phyloP scores from a whole-genome alignment of 2,888 invertebrate genomes.

The Ectemnius cavifrons region DNA sequence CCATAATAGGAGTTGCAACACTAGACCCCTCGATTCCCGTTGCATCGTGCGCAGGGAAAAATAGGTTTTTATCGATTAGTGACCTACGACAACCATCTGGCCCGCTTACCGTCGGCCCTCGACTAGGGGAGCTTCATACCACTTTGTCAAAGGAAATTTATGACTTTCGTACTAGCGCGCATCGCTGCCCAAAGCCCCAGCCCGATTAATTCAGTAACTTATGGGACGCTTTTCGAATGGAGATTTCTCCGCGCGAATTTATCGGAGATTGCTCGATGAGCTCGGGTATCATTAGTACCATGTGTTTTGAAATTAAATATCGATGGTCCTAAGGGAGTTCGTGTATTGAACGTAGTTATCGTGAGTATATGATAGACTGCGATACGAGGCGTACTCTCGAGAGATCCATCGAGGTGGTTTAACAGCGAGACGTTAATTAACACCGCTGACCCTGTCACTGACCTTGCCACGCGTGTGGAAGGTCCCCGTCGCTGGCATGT shows the following conservation, averaged over 20 bases:
- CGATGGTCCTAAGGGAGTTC: constrained; percentile 28
- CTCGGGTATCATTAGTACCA: no score
- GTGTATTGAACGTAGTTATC: constrained; percentile 5
- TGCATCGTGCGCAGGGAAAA: constrained; percentile 48
- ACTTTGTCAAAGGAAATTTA: constrained; percentile 20
- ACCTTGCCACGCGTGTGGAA: constrained; percentile 54
- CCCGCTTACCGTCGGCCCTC: constrained; percentile 35
- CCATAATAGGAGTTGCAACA: constrained; percentile 51
- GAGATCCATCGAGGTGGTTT: constrained; percentile 50
- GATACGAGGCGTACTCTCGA: constrained; percentile 22
- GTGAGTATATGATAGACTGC: constrained; percentile 33
- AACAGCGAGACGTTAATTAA: constrained; percentile 57
- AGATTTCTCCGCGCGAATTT: no score
- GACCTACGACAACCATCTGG: constrained; percentile 72
- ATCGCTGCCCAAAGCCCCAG: background rate
- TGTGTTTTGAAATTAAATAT: constrained; percentile 15
- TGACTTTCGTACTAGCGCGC: background rate
- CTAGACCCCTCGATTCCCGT: constrained; percentile 23
- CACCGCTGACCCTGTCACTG: constrained; percentile 53
- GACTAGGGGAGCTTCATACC: constrained; percentile 36
- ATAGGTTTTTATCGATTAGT: constrained; percentile 68
- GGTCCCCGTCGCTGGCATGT: constrained; percentile 43
- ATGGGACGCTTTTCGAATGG: background rate
- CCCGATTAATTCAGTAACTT: background rate
- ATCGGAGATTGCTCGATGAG: no score